Evolutionary conservation across 1,140 invertebrate genomes (phyloP).

Genomic region (Phocides pigmalion): DNA sequence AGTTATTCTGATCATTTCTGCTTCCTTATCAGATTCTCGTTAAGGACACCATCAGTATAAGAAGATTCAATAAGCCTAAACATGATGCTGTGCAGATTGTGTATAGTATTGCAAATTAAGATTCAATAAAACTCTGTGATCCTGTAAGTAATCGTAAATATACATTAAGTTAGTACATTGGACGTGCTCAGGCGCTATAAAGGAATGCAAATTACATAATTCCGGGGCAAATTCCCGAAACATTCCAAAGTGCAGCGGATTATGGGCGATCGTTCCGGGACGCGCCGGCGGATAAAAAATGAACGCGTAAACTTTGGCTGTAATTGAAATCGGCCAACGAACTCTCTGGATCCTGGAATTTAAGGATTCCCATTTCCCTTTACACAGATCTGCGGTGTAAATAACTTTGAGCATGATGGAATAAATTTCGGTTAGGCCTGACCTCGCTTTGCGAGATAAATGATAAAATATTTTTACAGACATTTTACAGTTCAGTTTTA

Average conservation of each 20-base stretch:
- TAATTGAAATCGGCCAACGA: conserved; percentile 22
- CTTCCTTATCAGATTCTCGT: no score
- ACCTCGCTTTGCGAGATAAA: background rate
- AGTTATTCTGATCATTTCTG: no score
- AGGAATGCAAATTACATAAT: conserved; percentile 15
- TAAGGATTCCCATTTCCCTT: conserved; percentile 18
- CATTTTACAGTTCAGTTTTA: background rate
- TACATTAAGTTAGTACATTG: background rate
- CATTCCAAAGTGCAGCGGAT: conserved; percentile 19
- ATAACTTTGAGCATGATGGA: conserved; percentile 18
- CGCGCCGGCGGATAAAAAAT: conserved; percentile 8
- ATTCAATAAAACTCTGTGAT: no score
- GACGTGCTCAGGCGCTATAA: background rate
- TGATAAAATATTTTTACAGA: conserved; percentile 1
- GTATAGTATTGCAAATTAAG: no score
- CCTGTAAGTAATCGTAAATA: background rate
- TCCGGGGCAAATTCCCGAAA: background rate
- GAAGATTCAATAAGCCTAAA: no score
- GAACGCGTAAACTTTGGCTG: conserved; percentile 9
- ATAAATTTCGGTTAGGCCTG: conserved; percentile 3
- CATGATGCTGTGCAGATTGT: no score
- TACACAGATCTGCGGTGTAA: conserved; percentile 21
- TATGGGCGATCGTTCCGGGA: conserved; percentile 22
- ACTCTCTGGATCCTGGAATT: background rate
- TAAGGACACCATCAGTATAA: no score